Percentiles rank a stretch among this genome's conserved stretches.
Evolutionary conservation across 2,113 vertebrate species (phyloP).

Genomic region (Otis tarda): DNA sequence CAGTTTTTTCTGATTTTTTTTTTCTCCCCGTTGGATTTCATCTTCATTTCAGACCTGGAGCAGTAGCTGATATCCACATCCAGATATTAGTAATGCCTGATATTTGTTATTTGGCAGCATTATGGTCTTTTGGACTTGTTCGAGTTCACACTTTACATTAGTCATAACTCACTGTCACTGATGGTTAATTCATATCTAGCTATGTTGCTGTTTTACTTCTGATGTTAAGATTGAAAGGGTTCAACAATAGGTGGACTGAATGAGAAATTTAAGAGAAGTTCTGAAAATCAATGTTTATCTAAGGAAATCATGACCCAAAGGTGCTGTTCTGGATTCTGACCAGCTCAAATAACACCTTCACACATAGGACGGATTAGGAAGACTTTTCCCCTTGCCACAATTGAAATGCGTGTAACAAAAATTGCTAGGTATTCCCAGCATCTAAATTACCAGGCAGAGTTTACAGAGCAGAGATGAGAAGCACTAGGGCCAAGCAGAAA

Average conservation of each 20-base stretch:
- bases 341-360: not conserved
- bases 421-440: not conserved
- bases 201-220: not conserved
- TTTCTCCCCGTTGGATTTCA: not conserved
- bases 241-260: not conserved
- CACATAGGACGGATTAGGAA: not conserved
- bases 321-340: not conserved
- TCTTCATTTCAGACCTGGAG: not conserved
- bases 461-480: not conserved
- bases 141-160: not conserved
- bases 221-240: not conserved
- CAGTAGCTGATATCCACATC: not conserved
- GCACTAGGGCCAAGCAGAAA: not conserved
- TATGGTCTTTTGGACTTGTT: not conserved
- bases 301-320: not conserved
- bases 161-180: not conserved
- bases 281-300: not conserved
- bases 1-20: not conserved
- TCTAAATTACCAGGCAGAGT: not conserved
- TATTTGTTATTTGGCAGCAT: not conserved
- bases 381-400: not conserved
- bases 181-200: not conserved
- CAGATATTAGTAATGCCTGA: not conserved
- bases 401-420: not conserved
- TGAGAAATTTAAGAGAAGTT: not conserved